These are phyloP conservation scores for Plecturocebus donacophilus DNA, from an alignment of 2,113 vertebrate genomes.

Conservation along the genomic window DNA sequence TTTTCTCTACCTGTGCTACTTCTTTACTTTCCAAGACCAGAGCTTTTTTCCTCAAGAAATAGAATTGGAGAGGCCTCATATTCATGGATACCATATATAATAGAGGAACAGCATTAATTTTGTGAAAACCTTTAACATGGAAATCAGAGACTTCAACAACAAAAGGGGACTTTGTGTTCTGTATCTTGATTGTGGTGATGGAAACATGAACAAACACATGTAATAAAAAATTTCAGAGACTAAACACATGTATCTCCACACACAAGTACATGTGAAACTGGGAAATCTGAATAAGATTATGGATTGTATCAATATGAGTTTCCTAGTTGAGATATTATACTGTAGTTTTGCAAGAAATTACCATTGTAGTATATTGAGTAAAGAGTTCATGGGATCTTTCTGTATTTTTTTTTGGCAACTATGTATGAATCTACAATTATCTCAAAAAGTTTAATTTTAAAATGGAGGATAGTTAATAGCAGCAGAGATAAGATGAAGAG, in stretches of 20 bases:
- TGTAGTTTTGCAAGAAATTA: background rate
- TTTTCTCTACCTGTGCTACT: background rate
- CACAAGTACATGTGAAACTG: background rate
- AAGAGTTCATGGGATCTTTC: no score
- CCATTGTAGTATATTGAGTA: background rate
- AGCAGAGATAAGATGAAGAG: background rate
- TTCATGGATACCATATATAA: background rate
- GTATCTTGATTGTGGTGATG: background rate
- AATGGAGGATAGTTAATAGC: background rate
- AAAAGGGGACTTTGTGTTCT: background rate
- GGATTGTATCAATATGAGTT: background rate
- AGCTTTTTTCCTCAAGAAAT: background rate
- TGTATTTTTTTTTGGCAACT: background rate
- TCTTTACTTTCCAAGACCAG: background rate
- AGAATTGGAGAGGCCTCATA: background rate
- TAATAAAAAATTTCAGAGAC: background rate
- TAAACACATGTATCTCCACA: background rate
- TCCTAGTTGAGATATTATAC: background rate
- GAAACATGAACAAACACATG: background rate
- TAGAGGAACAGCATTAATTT: background rate
- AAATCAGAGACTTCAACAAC: background rate
- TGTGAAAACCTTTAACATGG: background rate
- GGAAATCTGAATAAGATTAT: background rate
- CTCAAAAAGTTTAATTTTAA: background rate
- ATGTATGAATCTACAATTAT: background rate